Conservation (phyloP, 2,888 invertebrate genomes). For the Sacculina carcini region DNA sequence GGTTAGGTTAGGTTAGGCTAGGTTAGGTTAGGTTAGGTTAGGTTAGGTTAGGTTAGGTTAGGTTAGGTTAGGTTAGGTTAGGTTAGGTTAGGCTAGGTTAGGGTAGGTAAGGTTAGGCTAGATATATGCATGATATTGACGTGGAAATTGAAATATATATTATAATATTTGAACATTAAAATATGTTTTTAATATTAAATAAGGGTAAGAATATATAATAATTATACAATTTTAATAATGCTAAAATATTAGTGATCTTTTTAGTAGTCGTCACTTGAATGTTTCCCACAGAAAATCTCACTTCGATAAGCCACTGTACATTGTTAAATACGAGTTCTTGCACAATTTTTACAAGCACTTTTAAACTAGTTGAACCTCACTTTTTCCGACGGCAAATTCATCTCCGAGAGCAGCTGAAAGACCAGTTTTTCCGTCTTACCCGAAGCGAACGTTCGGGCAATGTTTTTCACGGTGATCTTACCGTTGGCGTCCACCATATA, state of each 20-base stretch:
- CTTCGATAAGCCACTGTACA: neutral
- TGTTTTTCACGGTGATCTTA: slow-evolving; percentile 86
- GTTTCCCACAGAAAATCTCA: too few species aligned
- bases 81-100: too few species aligned
- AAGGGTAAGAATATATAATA: too few species aligned
- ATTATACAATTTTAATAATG: too few species aligned
- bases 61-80: too few species aligned
- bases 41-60: too few species aligned
- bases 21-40: neutral
- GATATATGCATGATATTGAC: neutral
- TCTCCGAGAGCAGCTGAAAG: slow-evolving; percentile 79
- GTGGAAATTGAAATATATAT: too few species aligned
- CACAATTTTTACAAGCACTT: neutral
- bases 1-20: neutral
- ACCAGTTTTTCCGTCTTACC: slow-evolving; percentile 96
- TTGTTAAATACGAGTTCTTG: neutral
- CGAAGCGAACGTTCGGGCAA: slow-evolving; percentile 94
- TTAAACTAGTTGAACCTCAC: slow-evolving; percentile 19
- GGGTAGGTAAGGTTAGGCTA: too few species aligned
- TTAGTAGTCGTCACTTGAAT: too few species aligned
- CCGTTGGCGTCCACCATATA: slow-evolving; percentile 78
- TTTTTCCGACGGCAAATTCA: slow-evolving; percentile 77
- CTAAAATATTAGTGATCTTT: too few species aligned
- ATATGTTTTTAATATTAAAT: too few species aligned
- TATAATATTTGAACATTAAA: too few species aligned